A percentile compares a stretch with the other conserved stretches of the same genome.
These are phyloP conservation scores for Struthidea cinerea DNA, from an alignment of 2,113 vertebrate species.

Conservation along the genomic window DNA sequence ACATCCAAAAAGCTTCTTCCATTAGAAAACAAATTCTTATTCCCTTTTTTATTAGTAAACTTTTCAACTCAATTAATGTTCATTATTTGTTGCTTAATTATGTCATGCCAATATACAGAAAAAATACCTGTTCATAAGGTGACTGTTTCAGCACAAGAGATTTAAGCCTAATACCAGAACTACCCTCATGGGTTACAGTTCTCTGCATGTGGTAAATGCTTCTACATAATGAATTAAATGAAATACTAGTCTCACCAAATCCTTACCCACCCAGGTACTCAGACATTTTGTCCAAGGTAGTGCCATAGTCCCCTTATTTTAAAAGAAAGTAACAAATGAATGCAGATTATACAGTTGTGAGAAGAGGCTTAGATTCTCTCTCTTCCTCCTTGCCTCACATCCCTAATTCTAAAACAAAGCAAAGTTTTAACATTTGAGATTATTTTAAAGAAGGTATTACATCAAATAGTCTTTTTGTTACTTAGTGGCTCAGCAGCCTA, in stretches of 20 bases:
- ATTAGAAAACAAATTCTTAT: neutral
- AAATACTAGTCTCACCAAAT: neutral
- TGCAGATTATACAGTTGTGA: neutral
- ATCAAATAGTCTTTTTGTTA: neutral
- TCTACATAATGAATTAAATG: neutral
- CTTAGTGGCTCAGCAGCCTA: neutral
- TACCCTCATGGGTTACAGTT: neutral
- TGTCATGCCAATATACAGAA: neutral
- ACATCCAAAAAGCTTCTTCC: neutral
- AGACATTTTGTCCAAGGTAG: neutral
- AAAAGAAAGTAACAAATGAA: neutral
- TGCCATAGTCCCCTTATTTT: neutral
- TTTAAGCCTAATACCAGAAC: neutral
- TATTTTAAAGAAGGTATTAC: neutral
- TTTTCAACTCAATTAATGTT: neutral
- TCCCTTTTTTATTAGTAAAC: neutral
- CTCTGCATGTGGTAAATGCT: neutral
- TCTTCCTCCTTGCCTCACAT: neutral
- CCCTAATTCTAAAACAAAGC: neutral
- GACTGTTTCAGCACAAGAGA: neutral
- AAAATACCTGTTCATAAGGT: neutral
- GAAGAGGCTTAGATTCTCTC: neutral
- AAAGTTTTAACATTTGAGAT: neutral
- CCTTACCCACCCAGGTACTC: neutral
- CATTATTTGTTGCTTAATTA: neutral